phyloP scores from a whole-genome alignment of 2,113 vertebrate species.

The Spilogale gracilis region DNA sequence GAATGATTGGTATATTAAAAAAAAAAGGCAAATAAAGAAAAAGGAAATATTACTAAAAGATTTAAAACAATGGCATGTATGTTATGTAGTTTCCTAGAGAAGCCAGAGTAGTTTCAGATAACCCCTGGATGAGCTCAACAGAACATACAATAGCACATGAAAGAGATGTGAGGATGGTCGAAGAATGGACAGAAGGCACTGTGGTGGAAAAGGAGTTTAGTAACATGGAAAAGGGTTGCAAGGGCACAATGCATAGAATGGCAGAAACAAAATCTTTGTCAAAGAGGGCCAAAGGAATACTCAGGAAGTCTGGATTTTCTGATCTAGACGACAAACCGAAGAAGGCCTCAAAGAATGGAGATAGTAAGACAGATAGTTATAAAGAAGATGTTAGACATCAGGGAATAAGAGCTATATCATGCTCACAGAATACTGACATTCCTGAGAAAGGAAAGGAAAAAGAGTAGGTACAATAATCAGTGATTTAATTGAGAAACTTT shows the following conservation, averaged over 20 bases:
- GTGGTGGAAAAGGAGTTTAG: neutral
- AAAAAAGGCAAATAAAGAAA: conserved; percentile 7
- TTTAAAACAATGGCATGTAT: neutral
- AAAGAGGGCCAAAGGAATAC: neutral
- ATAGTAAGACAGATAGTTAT: neutral
- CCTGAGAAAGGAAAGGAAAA: neutral
- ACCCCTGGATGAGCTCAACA: neutral
- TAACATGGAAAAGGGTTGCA: neutral
- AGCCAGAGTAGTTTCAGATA: neutral
- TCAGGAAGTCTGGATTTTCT: neutral
- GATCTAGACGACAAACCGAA: neutral
- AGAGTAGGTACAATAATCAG: neutral
- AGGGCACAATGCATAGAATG: neutral
- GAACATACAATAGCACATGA: neutral
- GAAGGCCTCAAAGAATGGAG: neutral
- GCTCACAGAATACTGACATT: neutral
- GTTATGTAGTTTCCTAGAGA: neutral
- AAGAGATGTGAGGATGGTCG: neutral
- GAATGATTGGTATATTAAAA: neutral
- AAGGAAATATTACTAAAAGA: neutral
- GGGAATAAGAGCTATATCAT: neutral
- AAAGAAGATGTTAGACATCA: neutral
- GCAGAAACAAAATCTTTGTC: neutral
- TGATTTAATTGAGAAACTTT: neutral
- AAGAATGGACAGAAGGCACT: neutral